Percentiles rank a stretch among this genome's conserved stretches.
phyloP scores from a whole-genome alignment of 2,113 vertebrate genomes.

The Psilopsiagon aymara region DNA sequence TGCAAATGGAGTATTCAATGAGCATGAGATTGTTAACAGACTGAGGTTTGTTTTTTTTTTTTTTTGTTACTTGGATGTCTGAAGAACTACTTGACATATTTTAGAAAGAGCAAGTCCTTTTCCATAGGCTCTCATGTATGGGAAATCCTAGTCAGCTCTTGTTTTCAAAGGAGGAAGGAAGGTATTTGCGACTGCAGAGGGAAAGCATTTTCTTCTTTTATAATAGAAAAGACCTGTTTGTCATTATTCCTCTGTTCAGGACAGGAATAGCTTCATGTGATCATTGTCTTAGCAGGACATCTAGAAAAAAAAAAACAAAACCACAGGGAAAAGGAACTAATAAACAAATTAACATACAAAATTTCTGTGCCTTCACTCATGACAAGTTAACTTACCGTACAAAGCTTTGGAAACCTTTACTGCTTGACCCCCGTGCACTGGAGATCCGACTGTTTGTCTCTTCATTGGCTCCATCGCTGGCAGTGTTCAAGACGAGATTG shows the following conservation, averaged over 20 bases:
- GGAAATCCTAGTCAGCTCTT: neutral
- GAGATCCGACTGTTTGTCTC: neutral
- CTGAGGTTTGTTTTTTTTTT: conserved; percentile 31
- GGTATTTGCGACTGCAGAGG: neutral
- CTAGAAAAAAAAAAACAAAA: neutral
- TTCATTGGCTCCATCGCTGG: neutral
- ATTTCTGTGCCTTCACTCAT: neutral
- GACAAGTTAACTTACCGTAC: neutral
- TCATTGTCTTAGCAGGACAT: neutral
- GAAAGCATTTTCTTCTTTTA: neutral
- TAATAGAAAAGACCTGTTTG: neutral
- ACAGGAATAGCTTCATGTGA: neutral
- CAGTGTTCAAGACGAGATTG: neutral
- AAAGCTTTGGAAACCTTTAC: neutral
- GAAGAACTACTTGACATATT: conserved; percentile 32
- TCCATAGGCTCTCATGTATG: neutral
- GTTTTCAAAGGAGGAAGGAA: neutral
- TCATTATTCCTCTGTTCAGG: neutral
- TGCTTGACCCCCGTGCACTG: fast-evolving
- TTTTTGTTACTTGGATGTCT: conserved; percentile 53
- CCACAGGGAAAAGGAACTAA: neutral
- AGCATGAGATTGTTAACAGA: conserved; percentile 65
- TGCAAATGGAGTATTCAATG: conserved; percentile 65
- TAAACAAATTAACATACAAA: neutral
- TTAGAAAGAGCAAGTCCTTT: neutral